These are phyloP conservation scores for Aphelocoma californica DNA, from an alignment of 2,797 vertebrate species.

Conservation along the genomic window DNA sequence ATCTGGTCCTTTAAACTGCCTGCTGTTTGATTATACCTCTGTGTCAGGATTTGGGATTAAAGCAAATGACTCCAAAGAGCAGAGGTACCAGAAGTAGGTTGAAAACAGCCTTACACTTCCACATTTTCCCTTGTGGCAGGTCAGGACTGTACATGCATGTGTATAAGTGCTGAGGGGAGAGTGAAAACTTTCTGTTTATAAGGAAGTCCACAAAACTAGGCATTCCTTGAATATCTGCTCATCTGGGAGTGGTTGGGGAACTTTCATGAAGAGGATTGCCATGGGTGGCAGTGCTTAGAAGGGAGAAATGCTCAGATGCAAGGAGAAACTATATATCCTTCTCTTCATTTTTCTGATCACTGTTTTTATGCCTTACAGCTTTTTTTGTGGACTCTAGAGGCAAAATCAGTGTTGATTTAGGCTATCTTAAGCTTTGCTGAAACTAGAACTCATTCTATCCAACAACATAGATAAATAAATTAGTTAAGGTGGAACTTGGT, in stretches of 20 bases:
- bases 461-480: not conserved
- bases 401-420: not conserved
- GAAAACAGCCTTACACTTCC: not conserved
- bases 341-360: not conserved
- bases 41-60: not conserved
- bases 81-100: not conserved
- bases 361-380: not conserved
- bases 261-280: not conserved
- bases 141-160: not conserved
- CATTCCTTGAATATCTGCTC: not conserved
- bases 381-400: not conserved
- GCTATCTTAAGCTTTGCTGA: not conserved
- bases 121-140: not conserved
- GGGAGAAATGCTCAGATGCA: not conserved
- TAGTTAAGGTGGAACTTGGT: not conserved
- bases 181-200: not conserved
- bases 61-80: not conserved
- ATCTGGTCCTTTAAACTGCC: not conserved
- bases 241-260: not conserved
- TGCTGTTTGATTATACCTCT: not conserved
- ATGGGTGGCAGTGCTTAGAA: not conserved
- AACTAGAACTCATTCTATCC: not conserved
- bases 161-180: not conserved
- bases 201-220: not conserved
- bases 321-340: not conserved